Conservation (phyloP, 1,140 invertebrate species). For the Sitophilus oryzae region DNA sequence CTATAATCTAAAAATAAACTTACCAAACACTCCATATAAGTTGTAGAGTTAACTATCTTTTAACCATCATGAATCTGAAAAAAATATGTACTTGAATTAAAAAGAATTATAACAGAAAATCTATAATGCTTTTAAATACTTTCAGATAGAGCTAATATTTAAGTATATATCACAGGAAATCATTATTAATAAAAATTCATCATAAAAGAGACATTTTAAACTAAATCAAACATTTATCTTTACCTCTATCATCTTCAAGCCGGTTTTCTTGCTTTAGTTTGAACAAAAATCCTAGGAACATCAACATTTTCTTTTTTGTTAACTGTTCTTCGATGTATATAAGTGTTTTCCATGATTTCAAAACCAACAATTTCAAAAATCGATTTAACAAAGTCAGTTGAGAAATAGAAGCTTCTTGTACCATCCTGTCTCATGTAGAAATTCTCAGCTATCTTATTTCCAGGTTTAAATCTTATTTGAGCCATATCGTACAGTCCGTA, state of each 20-base stretch:
- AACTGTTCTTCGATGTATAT: conserved; percentile 79
- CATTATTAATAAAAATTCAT: conserved; percentile 8
- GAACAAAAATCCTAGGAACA: conserved; percentile 86
- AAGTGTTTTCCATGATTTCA: conserved; percentile 58
- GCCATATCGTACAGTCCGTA: conserved; percentile 99
- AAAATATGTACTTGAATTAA: too few relatives aligned
- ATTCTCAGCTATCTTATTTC: conserved; percentile 89
- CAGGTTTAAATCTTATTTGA: conserved; percentile 87
- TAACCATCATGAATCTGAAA: too few relatives aligned
- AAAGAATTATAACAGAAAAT: too few relatives aligned
- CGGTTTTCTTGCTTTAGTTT: conserved; percentile 75
- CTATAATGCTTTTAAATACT: too few relatives aligned
- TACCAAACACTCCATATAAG: too few relatives aligned
- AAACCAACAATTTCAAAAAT: conserved; percentile 67
- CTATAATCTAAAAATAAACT: neutral
- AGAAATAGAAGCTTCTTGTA: conserved; percentile 84
- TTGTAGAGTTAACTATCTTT: too few relatives aligned
- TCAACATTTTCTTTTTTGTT: conserved; percentile 88
- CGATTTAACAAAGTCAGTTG: conserved; percentile 57
- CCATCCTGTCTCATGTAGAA: conserved; percentile 97
- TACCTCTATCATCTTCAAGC: neutral
- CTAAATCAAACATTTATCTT: neutral
- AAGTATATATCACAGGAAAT: conserved; percentile 14
- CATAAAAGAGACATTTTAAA: neutral
- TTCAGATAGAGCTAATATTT: conserved; percentile 24